These are phyloP conservation scores for Scortum barcoo DNA, from an alignment of 2,113 vertebrate genomes.

Conservation along the genomic window DNA sequence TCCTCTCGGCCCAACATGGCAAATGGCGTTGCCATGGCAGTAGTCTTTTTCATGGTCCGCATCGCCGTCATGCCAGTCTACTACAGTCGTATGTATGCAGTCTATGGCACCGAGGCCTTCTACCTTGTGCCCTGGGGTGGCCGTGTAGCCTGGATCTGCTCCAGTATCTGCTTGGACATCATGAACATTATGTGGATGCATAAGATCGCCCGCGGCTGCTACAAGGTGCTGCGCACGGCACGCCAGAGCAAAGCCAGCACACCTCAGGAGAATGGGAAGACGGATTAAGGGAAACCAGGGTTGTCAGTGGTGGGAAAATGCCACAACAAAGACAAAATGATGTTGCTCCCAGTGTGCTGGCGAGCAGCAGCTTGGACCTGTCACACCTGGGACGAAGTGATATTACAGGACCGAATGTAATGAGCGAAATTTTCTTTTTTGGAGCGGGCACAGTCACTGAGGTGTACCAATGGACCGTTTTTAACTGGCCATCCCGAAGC, in stretches of 20 bases:
- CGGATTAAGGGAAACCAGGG: conserved; percentile 82
- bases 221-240: conserved; percentile 89
- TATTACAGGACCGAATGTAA: conserved; percentile 47
- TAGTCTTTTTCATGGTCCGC: conserved; percentile 93
- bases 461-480: conserved; percentile 54
- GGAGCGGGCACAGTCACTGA: conserved; percentile 26
- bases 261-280: conserved; percentile 91
- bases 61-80: conserved; percentile 93
- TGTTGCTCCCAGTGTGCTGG: conserved; percentile 22
- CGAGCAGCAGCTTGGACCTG: conserved; percentile 34
- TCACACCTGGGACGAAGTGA: conserved; percentile 27
- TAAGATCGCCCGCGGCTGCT: conserved; percentile 95
- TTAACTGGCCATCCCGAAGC: conserved; percentile 63
- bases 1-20: conserved; percentile 92
- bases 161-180: conserved; percentile 92
- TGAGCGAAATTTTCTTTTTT: neutral
- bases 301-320: conserved; percentile 15
- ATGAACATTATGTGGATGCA: conserved; percentile 99
- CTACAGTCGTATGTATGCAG: conserved; percentile 87
- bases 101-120: conserved; percentile 93
- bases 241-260: conserved; percentile 77
- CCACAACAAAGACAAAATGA: conserved; percentile 20
- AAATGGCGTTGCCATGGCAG: conserved; percentile 95
- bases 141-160: conserved; percentile 91
- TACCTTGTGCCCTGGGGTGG: conserved; percentile 86